phyloP scores from a whole-genome alignment of 2,888 invertebrate genomes.

The Epiblema foenella region DNA sequence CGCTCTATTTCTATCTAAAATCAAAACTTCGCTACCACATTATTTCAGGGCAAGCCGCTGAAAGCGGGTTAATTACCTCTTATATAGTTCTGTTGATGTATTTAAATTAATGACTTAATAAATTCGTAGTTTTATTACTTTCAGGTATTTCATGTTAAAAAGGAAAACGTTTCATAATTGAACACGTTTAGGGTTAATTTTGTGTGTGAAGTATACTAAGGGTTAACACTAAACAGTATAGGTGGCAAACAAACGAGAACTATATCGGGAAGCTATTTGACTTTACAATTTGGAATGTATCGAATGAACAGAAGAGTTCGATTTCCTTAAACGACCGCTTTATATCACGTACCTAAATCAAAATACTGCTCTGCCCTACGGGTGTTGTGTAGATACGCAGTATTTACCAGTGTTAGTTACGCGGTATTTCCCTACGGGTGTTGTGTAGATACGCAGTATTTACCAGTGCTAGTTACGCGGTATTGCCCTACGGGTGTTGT shows the following conservation, averaged over 20 bases:
- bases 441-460: too few species aligned
- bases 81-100: slow-evolving; percentile 34
- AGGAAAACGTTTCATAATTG: neutral
- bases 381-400: too few species aligned
- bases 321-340: neutral
- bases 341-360: neutral
- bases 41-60: slow-evolving; percentile 47
- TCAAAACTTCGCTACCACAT: slow-evolving; percentile 45
- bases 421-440: too few species aligned
- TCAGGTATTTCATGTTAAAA: slow-evolving; percentile 15
- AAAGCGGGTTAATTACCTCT: slow-evolving; percentile 48
- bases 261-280: slow-evolving; percentile 20
- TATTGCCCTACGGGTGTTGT: too few species aligned
- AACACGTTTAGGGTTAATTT: slow-evolving; percentile 9
- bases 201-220: slow-evolving; percentile 9
- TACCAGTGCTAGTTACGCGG: too few species aligned
- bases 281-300: slow-evolving; percentile 14
- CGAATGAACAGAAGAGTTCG: neutral
- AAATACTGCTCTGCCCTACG: neutral
- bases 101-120: slow-evolving; percentile 42
- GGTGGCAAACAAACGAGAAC: slow-evolving; percentile 1
- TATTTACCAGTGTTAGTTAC: too few species aligned
- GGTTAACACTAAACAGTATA: slow-evolving; percentile 12
- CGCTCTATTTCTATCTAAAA: slow-evolving; percentile 27
- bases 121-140: slow-evolving; percentile 26